Conservation (phyloP, 64 coral and sea anemone species). For the Exaiptasia diaphana region DNA sequence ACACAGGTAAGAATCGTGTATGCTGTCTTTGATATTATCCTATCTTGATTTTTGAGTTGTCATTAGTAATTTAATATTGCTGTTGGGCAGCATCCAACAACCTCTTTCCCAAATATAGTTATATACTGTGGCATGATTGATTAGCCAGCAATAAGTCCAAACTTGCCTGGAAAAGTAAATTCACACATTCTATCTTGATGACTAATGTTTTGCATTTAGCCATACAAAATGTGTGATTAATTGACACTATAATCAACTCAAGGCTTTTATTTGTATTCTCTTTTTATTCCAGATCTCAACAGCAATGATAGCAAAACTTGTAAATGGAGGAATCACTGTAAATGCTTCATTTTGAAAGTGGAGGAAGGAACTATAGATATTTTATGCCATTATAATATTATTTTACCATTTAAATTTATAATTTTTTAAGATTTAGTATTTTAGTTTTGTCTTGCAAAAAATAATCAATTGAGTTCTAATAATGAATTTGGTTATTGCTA, state of each 20-base stretch:
- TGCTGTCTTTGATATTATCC: background rate
- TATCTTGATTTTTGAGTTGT: background rate
- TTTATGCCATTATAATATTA: background rate
- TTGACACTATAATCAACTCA: background rate
- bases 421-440: background rate
- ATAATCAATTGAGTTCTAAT: background rate
- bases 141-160: too few relatives aligned
- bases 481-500: too few relatives aligned
- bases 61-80: background rate
- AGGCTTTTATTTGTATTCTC: background rate
- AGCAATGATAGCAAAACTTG: conserved; percentile 52
- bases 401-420: background rate
- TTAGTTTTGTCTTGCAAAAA: background rate
- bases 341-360: conserved; percentile 69
- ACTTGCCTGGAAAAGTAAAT: too few relatives aligned
- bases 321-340: conserved; percentile 64
- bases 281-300: conserved; percentile 65
- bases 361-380: background rate
- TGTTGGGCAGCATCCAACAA: too few relatives aligned
- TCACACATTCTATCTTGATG: too few relatives aligned
- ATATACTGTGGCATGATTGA: too few relatives aligned
- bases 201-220: too few relatives aligned
- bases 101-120: too few relatives aligned
- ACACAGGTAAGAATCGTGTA: conserved; percentile 10
- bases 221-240: too few relatives aligned